Evolutionary conservation across 2,113 vertebrate genomes (phyloP).

Genomic region (Oryctolagus cuniculus): DNA sequence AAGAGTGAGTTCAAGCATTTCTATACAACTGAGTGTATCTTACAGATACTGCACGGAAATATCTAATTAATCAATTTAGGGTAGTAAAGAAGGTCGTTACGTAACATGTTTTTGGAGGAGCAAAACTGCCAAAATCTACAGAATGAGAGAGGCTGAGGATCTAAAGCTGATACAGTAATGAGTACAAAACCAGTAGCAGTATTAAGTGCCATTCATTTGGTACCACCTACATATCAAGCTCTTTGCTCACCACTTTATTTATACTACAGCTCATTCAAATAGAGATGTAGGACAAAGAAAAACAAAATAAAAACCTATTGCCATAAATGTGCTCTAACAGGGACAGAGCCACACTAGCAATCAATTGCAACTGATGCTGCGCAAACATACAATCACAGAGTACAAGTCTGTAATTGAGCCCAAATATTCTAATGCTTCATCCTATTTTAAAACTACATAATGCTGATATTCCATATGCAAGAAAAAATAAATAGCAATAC

Average conservation of each 20-base stretch:
- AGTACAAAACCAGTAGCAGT: neutral
- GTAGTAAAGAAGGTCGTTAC: neutral
- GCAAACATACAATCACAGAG: neutral
- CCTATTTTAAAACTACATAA: neutral
- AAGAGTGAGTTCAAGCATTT: neutral
- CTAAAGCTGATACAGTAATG: neutral
- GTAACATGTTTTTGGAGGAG: neutral
- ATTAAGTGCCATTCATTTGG: neutral
- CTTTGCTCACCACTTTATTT: neutral
- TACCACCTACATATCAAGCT: neutral
- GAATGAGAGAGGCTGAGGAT: neutral
- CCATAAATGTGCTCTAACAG: neutral
- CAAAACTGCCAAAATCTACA: neutral
- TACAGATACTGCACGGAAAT: neutral
- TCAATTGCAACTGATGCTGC: neutral
- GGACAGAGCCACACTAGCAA: neutral
- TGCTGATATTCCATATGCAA: neutral
- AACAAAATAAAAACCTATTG: neutral
- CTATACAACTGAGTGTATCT: neutral
- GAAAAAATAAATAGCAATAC: neutral
- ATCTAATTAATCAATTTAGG: slow-evolving; percentile 6
- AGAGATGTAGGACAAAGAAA: neutral
- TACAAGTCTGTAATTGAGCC: neutral
- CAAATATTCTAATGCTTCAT: neutral
- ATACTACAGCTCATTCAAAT: neutral